Evolutionary conservation across 2,113 vertebrate species (phyloP).

Genomic region (Pygoscelis antarcticus): DNA sequence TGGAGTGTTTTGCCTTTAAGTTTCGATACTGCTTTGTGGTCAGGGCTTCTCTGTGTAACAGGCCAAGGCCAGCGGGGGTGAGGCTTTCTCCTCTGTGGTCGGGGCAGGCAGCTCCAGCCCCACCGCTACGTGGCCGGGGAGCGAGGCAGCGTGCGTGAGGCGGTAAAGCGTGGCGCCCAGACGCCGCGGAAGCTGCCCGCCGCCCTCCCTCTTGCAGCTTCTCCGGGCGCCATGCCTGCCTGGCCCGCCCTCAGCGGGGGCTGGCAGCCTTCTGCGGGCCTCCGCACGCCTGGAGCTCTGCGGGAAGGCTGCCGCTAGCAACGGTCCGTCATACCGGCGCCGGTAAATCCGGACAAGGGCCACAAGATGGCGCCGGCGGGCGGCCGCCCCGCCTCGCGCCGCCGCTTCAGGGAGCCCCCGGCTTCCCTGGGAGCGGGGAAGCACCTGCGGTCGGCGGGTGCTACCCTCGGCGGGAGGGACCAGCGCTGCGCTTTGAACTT

Average conservation of each 20-base stretch:
- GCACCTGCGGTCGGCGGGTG: rapidly evolving
- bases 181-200: not conserved
- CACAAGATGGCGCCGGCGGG: not conserved
- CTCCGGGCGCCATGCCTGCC: not conserved
- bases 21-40: rapidly evolving
- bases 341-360: rapidly evolving
- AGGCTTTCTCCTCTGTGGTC: rapidly evolving
- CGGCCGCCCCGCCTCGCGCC: not conserved
- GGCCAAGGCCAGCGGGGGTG: rapidly evolving
- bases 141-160: rapidly evolving
- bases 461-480: not conserved
- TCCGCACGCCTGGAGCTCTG: not conserved
- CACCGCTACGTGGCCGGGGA: rapidly evolving
- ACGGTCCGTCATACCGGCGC: rapidly evolving
- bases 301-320: not conserved
- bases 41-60: rapidly evolving
- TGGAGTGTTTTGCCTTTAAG: not conserved
- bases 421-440: not conserved
- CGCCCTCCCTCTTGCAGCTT: too few species aligned
- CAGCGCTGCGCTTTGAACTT: rapidly evolving
- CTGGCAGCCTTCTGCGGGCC: not conserved
- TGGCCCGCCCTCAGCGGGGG: too few species aligned
- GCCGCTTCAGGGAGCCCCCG: not conserved
- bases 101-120: too few species aligned
- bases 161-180: not conserved